Evolutionary conservation across 37 sponge, comb jelly and placozoan species (phyloP).

Genomic region (Halichondria panicea): DNA sequence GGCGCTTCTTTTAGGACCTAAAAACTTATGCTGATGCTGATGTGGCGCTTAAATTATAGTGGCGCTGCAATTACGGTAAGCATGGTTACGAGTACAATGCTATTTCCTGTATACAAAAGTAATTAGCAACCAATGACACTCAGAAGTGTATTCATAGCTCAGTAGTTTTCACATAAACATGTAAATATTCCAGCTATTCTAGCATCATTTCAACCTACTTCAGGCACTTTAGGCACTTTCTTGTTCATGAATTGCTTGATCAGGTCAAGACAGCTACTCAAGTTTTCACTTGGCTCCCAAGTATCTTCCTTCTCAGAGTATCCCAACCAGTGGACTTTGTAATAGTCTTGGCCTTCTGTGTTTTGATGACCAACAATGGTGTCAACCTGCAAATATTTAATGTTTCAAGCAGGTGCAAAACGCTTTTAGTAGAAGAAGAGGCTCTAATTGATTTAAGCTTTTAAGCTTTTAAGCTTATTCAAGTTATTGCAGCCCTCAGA

Average conservation of each 20-base stretch:
- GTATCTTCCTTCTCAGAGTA: constrained; percentile 36
- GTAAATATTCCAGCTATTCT: no score
- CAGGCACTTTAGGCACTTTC: no score
- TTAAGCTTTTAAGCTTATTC: constrained; percentile 10
- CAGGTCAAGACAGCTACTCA: constrained; percentile 37
- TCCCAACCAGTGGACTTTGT: constrained; percentile 60
- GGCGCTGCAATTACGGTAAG: no score
- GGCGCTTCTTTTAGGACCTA: no score
- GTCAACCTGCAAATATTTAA: constrained; percentile 24
- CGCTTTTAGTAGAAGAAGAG: background rate
- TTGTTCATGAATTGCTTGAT: constrained; percentile 39
- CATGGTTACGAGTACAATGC: no score
- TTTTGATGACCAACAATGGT: constrained; percentile 30
- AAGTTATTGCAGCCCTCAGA: background rate
- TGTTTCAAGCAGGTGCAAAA: background rate
- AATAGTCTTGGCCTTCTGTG: constrained; percentile 12
- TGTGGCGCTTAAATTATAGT: no score
- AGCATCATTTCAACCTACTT: no score
- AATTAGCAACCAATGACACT: no score
- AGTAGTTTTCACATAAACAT: no score
- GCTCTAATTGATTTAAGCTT: background rate
- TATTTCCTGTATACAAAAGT: no score
- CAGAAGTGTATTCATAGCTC: no score
- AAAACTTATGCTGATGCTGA: no score
- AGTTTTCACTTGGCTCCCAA: constrained; percentile 77